Evolutionary conservation across 2,888 invertebrate species (phyloP), one percentile per base, ranked within the genome.

Genomic region (Brachylomia viminalis): DNA sequence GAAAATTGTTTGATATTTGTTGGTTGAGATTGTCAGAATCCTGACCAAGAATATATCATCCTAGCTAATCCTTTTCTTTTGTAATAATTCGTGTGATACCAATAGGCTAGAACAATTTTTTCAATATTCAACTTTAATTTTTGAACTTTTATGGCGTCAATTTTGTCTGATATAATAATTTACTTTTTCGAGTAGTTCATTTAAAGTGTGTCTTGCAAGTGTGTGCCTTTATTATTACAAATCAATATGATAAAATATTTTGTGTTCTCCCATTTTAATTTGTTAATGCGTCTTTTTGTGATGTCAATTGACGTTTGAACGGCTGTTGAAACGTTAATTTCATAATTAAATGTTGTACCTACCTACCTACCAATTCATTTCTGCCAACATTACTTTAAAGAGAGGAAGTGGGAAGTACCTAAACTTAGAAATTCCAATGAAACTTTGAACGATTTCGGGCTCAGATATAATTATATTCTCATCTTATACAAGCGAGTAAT

Each of bases 391-490:
- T 82, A 69, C 59, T 72, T 69, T 23, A 47, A 71, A 27, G 54
- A 38, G 49, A 38, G 56, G 15, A 71, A 65, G 13, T 58, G 23
- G 67, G 30, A 70, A 54, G 65, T 59, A 30, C 61, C 69, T 49
- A 65, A n/a, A 74, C 59, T 82, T 65, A 67, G 66, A 54, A 77
- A 72, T 79, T 72, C 17, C 17, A 33, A 68, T 75, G 56, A 69
- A 78, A 81, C 47, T 81, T 83, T 47, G 45, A 75, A 56, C 45
- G 59, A 79, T 79, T 81, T 69, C 38, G 56, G 38, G 61, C 72
- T 67, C 38, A 56, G 66, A 59, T 77, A 58, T 68, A 77, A 80
- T 80, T 71, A 61, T 76, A 77, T 72, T 79, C 72, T 17, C 81
- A 67, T 79, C 27, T 68, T 61, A 61, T 64, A 69, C 76, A 77